A percentile compares a stretch with the other conserved stretches of the same genome.
phyloP scores from a whole-genome alignment of 2,888 invertebrate species.

The Seira sanloemensis region DNA sequence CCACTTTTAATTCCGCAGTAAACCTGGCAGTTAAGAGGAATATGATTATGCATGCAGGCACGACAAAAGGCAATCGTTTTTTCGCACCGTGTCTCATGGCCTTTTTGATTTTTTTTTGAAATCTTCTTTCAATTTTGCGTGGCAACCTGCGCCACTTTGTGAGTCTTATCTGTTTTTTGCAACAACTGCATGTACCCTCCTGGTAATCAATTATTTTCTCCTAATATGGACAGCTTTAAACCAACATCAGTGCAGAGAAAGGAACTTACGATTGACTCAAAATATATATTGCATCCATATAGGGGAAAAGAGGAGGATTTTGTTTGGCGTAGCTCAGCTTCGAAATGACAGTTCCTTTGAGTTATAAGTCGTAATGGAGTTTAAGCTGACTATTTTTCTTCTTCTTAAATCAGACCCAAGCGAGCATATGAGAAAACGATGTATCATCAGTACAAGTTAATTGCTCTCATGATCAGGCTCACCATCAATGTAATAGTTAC shows the following conservation, averaged over 20 bases:
- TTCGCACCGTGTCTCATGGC: too few relatives aligned
- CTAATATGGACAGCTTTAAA: slow-evolving; percentile 45
- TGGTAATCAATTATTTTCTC: slow-evolving; percentile 53
- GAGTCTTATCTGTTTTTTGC: too few relatives aligned
- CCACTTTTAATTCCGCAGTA: too few relatives aligned
- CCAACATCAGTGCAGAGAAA: slow-evolving; percentile 21
- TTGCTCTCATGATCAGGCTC: slow-evolving; percentile 22
- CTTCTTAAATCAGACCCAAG: not conserved
- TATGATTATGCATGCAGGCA: too few relatives aligned
- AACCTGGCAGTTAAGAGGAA: too few relatives aligned
- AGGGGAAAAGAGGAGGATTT: slow-evolving; percentile 37
- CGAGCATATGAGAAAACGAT: not conserved
- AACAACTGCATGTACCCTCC: too few relatives aligned
- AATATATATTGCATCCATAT: slow-evolving; percentile 30
- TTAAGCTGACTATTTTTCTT: not conserved
- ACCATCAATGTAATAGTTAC: not conserved
- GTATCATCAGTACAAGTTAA: slow-evolving; percentile 6
- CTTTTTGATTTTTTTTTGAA: too few relatives aligned
- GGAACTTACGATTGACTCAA: slow-evolving; percentile 33
- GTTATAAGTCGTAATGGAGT: not conserved
- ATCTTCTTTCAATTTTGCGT: too few relatives aligned
- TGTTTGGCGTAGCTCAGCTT: slow-evolving; percentile 37
- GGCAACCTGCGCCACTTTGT: too few relatives aligned
- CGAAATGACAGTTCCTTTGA: slow-evolving; percentile 45
- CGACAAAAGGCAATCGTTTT: too few relatives aligned